These are phyloP conservation scores for Peromyscus nudipes DNA, from an alignment of 2,797 vertebrate genomes.

Conservation along the genomic window DNA sequence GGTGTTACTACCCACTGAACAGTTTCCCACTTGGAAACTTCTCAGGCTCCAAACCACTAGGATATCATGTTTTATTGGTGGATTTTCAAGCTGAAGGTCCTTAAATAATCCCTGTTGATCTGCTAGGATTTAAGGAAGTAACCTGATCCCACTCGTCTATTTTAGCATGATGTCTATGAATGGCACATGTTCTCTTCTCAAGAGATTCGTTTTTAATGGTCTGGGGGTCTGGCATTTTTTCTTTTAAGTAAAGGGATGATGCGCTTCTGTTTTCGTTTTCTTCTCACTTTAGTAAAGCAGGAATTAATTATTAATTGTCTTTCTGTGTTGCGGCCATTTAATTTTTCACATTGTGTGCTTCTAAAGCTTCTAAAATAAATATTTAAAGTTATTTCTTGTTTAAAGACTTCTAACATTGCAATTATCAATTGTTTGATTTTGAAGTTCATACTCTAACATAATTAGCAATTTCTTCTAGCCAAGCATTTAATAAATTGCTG, in stretches of 20 bases:
- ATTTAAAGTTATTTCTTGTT: slow-evolving; percentile 6
- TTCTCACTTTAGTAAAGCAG: neutral
- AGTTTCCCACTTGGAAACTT: neutral
- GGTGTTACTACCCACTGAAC: neutral
- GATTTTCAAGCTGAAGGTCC: slow-evolving; percentile 50
- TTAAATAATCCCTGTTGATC: slow-evolving; percentile 48
- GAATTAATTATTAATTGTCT: neutral
- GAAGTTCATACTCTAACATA: neutral
- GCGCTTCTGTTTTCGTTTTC: neutral
- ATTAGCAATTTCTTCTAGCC: slow-evolving; percentile 18
- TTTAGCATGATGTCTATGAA: neutral
- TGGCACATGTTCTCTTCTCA: neutral
- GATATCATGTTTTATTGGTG: slow-evolving; percentile 19
- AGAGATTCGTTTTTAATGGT: slow-evolving; percentile 42
- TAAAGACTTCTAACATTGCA: neutral
- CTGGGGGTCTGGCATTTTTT: neutral
- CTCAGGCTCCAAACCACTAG: neutral
- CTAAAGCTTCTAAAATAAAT: slow-evolving; percentile 1
- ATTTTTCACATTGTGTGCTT: neutral
- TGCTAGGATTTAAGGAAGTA: neutral
- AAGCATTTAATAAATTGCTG: slow-evolving; percentile 9
- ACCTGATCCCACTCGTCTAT: neutral
- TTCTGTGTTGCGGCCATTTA: neutral
- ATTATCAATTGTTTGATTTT: slow-evolving; percentile 39
- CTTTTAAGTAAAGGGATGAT: neutral